Percentiles rank a stretch among this genome's conserved stretches.
Conservation (phyloP, 2,113 vertebrate species). For the Calyptomena viridis region DNA sequence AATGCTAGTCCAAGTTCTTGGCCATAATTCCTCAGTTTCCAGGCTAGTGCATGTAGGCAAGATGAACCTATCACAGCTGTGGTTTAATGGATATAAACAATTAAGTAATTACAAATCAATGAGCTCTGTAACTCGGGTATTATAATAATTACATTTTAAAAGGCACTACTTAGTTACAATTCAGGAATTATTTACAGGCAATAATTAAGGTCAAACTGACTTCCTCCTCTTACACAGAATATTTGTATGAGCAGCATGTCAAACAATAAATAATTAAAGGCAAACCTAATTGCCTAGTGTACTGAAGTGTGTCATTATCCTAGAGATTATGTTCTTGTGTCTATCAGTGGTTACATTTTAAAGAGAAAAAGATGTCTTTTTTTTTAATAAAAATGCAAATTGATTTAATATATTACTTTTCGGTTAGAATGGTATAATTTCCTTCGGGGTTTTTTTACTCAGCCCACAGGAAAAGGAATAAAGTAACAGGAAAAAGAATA, state of each 20-base stretch:
- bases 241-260: slow-evolving; percentile 29
- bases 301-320: slow-evolving; percentile 37
- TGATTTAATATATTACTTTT: background rate
- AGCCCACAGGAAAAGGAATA: slow-evolving; percentile 19
- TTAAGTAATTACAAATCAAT: slow-evolving; percentile 72
- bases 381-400: background rate
- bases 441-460: background rate
- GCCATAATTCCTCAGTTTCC: background rate
- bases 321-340: background rate
- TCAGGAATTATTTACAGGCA: slow-evolving; percentile 57
- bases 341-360: slow-evolving; percentile 1
- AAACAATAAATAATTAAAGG: slow-evolving; percentile 39
- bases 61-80: slow-evolving; percentile 37
- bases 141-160: slow-evolving; percentile 67
- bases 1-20: background rate
- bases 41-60: background rate
- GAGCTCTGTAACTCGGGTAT: slow-evolving; percentile 21
- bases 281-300: slow-evolving; percentile 30
- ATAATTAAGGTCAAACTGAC: slow-evolving; percentile 65
- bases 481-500: slow-evolving; percentile 15
- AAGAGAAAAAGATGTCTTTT: slow-evolving; percentile 1
- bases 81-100: slow-evolving; percentile 63
- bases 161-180: slow-evolving; percentile 68
- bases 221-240: slow-evolving; percentile 36
- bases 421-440: background rate